phyloP scores from a whole-genome alignment of 2,888 invertebrate genomes.

The Selenia dentaria region DNA sequence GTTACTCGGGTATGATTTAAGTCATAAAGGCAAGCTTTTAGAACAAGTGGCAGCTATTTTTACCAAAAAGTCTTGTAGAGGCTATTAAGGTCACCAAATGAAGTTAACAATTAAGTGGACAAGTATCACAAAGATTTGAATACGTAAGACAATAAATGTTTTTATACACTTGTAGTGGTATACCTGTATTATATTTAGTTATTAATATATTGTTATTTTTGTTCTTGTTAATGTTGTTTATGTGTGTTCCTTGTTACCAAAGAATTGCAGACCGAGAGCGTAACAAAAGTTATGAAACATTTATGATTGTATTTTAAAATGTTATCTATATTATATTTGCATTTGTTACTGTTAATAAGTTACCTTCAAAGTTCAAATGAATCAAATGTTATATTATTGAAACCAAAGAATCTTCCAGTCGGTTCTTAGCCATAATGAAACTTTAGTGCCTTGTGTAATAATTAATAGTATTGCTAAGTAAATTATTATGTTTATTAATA shows the following conservation, averaged over 20 bases:
- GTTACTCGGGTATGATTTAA: too few species aligned
- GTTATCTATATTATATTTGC: constrained; percentile 50
- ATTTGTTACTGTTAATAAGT: constrained; percentile 76
- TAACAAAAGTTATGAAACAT: constrained; percentile 55
- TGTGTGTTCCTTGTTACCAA: constrained; percentile 83
- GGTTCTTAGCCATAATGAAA: constrained; percentile 68
- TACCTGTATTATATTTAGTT: background rate
- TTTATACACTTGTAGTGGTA: constrained; percentile 30
- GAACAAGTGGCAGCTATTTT: constrained; percentile 27
- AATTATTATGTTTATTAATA: constrained; percentile 57
- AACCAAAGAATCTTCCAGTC: constrained; percentile 79
- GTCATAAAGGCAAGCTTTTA: too few species aligned
- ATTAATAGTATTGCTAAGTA: constrained; percentile 56
- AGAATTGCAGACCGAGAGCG: constrained; percentile 60
- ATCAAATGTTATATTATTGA: constrained; percentile 60
- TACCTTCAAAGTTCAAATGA: constrained; percentile 78
- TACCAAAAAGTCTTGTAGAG: constrained; percentile 7
- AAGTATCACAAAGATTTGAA: constrained; percentile 15
- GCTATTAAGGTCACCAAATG: constrained; percentile 9
- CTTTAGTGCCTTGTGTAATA: constrained; percentile 60
- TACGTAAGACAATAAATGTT: constrained; percentile 46
- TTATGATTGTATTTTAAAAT: constrained; percentile 47
- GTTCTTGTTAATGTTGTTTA: constrained; percentile 73
- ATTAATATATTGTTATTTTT: constrained; percentile 73
- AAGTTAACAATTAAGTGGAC: constrained; percentile 20